These are phyloP conservation scores for Heliconius charithonia DNA, from an alignment of 2,888 invertebrate genomes.

Conservation along the genomic window DNA sequence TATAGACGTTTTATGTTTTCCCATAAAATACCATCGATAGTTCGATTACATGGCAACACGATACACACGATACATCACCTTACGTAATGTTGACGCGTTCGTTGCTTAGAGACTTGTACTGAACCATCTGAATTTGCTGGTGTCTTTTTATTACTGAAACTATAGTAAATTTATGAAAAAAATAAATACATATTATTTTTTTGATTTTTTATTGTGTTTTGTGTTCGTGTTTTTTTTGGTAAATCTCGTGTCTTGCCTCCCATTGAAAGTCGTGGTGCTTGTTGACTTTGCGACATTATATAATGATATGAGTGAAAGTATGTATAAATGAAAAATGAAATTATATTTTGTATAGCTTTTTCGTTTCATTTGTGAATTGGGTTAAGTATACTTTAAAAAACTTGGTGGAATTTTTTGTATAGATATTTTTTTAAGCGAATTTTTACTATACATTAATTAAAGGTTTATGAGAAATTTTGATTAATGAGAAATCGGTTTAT, in stretches of 20 bases:
- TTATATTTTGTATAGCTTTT: background rate
- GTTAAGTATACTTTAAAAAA: background rate
- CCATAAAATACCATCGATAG: slow-evolving; percentile 11
- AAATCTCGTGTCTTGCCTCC: background rate
- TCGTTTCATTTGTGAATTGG: background rate
- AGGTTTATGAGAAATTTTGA: too few species aligned
- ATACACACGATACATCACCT: background rate
- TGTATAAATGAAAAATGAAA: too few species aligned
- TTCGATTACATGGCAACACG: slow-evolving; percentile 1
- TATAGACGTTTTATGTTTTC: background rate
- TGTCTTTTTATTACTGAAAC: background rate
- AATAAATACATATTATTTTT: background rate
- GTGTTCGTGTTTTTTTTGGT: background rate
- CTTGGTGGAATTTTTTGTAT: background rate
- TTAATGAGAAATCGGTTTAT: too few species aligned
- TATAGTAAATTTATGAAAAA: background rate
- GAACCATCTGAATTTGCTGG: background rate
- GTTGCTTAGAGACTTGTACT: slow-evolving; percentile 1
- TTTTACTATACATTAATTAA: too few species aligned
- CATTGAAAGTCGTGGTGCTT: background rate
- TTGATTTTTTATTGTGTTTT: background rate
- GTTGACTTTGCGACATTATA: background rate
- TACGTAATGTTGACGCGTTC: slow-evolving; percentile 2
- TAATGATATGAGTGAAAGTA: background rate
- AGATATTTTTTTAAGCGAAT: background rate